These are phyloP conservation scores for Pogonomyrmex californicus DNA, from an alignment of 1,140 invertebrate species.

Conservation along the genomic window DNA sequence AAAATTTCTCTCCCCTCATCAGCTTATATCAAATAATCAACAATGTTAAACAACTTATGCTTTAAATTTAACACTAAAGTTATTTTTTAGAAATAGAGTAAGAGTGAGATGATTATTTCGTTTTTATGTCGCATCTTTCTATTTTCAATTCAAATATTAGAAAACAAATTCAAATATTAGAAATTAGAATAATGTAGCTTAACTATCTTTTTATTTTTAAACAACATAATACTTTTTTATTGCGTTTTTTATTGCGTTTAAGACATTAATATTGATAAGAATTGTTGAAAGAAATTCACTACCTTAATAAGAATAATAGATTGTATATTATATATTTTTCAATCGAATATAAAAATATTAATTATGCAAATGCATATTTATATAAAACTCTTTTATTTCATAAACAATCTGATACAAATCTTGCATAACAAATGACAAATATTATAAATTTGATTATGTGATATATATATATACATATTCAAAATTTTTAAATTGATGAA, in stretches of 20 bases:
- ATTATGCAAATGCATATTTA: too few relatives aligned
- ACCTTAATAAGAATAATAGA: too few relatives aligned
- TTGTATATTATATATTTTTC: too few relatives aligned
- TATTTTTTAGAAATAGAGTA: slow-evolving; percentile 43
- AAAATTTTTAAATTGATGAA: not conserved
- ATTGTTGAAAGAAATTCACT: too few relatives aligned
- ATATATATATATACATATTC: not conserved
- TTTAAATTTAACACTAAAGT: slow-evolving; percentile 35
- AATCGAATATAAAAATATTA: too few relatives aligned
- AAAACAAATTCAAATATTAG: not conserved
- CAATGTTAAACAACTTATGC: slow-evolving; percentile 30
- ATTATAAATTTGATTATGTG: too few relatives aligned
- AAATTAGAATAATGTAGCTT: not conserved
- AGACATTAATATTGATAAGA: too few relatives aligned
- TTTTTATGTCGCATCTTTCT: not conserved
- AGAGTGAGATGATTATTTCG: not conserved
- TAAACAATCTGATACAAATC: not conserved
- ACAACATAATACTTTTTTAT: not conserved
- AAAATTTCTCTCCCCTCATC: slow-evolving; percentile 26
- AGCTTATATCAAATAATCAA: slow-evolving; percentile 30
- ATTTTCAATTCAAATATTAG: not conserved
- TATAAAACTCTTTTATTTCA: slow-evolving; percentile 7
- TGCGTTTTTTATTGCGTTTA: too few relatives aligned
- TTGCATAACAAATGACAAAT: too few relatives aligned
- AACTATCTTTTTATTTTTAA: not conserved